Base-by-base conservation (phyloP, 2,888 invertebrate species). In the Pseudococcus jackbeardsleyi region DNA sequence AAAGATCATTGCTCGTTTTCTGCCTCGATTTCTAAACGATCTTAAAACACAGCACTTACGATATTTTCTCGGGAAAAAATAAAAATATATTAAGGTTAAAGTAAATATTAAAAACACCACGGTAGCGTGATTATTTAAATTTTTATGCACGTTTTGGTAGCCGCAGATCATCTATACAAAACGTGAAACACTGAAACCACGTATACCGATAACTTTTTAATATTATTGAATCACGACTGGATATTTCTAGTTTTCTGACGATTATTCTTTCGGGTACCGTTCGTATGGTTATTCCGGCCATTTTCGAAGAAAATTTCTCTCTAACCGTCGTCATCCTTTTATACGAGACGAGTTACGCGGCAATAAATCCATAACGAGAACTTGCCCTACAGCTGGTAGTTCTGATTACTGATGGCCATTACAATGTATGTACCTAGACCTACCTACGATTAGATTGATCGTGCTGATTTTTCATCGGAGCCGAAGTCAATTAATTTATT, bases 261-360 rank as follows among this genome's bases (percentile, higher is more conserved):
- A 59, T n/a, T 19, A 59, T 59, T 59, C 59, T 59, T 33, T 33
- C 26, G 26, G 26, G 26, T 33, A 33, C 1, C 3, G 26, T 59
- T 59, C 59, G 59, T 59, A 59, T n/a, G 59, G 15, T 72, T 72
- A 72, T 72, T 72, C 68, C 26, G 33, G 26, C 26, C 26, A 33
- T 72, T 72, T 72, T 72, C 26, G 33, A 33, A 72, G 68, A 72
- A 72, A 72, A 33, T 72, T 72, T 72, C 68, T 72, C 68, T 72
- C 11, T 11, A 19, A 19, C 11, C 22, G 12, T 33, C 68, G 12
- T 26, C 33, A 33, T 59, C 19, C 26, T 33, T 54, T 15, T 15
- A 46, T 46, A 46, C 15, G 15, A 54, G 11, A 17, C 17, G 15
- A 5, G 54, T 46, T 11, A 22, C 8, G 77, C 77, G 77, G 39